Evolutionary conservation across 2,888 invertebrate genomes (phyloP).

Genomic region (Phaedon cochleariae): DNA sequence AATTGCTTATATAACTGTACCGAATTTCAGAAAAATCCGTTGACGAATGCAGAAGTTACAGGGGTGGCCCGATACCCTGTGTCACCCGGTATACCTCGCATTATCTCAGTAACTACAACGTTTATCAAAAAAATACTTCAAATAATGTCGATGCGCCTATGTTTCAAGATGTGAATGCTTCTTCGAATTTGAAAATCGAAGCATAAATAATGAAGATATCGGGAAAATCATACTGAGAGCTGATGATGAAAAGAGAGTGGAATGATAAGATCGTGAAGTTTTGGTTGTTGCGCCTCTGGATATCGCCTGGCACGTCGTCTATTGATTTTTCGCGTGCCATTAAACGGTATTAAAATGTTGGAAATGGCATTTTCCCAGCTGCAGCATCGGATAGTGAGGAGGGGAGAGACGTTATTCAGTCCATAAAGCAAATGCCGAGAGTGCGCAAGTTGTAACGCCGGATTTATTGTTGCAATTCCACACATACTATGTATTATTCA

Average conservation of each 20-base stretch:
- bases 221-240: no score
- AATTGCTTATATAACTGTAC: no score
- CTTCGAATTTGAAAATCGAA: no score
- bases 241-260: neutral
- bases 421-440: constrained; percentile 57
- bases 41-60: no score
- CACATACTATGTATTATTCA: constrained; percentile 37
- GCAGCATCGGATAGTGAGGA: constrained; percentile 49
- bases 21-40: no score
- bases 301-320: constrained; percentile 22
- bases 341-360: constrained; percentile 43
- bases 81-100: no score
- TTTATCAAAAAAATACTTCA: no score
- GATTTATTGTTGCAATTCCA: constrained; percentile 60
- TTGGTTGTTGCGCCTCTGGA: neutral
- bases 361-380: constrained; percentile 43
- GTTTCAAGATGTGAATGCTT: no score
- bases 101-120: no score
- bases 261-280: neutral
- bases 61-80: no score
- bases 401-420: constrained; percentile 54
- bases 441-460: constrained; percentile 56
- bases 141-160: no score
- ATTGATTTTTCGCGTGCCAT: constrained; percentile 39
- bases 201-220: no score